A percentile compares a stretch with the other conserved stretches of the same genome.
These are phyloP conservation scores for Acanthopagrus latus DNA, from an alignment of 2,797 vertebrate genomes.

Conservation along the genomic window DNA sequence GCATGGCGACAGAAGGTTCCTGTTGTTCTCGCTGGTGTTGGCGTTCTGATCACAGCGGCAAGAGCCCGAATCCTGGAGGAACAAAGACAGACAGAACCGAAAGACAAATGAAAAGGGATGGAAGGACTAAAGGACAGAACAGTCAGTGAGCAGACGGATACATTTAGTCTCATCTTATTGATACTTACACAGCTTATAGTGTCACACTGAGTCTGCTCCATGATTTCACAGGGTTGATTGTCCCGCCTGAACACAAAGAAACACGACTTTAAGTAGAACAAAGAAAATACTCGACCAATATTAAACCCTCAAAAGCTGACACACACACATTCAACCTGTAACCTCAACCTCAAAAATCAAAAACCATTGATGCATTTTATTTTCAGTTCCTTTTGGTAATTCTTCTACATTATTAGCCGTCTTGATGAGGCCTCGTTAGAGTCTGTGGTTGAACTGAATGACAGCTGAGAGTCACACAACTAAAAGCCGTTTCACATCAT, in stretches of 20 bases:
- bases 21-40: constrained; percentile 80
- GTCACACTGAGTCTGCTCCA: constrained; percentile 78
- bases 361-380: background rate
- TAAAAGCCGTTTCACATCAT: background rate
- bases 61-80: constrained; percentile 66
- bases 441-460: background rate
- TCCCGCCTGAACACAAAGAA: constrained; percentile 77
- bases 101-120: background rate
- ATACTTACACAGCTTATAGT: constrained; percentile 80
- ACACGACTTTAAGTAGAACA: background rate
- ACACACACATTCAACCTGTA: no score
- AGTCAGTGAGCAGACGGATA: background rate
- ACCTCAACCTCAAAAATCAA: background rate
- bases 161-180: no score
- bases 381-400: background rate
- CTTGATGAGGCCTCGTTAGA: background rate
- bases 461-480: constrained; percentile 21
- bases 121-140: background rate
- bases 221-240: constrained; percentile 75
- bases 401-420: background rate
- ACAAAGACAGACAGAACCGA: background rate
- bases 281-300: no score
- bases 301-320: no score
- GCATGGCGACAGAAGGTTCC: constrained; percentile 69
- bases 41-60: constrained; percentile 83